Evolutionary conservation across 1,140 invertebrate genomes (phyloP), one percentile per base, ranked within the genome.

Genomic region (Brachystomella parvula): DNA sequence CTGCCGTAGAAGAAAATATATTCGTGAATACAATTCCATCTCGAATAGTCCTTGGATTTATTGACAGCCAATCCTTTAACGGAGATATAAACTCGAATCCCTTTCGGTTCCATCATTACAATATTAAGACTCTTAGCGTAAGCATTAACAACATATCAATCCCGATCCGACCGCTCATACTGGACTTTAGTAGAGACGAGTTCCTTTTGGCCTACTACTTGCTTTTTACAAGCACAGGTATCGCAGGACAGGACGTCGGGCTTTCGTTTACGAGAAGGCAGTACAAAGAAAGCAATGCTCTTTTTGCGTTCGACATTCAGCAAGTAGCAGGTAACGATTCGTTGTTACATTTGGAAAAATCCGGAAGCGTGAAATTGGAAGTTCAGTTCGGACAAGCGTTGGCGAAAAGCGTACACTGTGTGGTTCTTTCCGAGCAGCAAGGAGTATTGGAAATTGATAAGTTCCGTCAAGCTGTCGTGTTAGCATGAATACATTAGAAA

Each of bases 31-130:
- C 77, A 71, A 57, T 79, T 61, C 76, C 77, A 1, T 76, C 77
- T 71, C 62, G 74, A 65, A 74, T 78, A 53, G 75, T 78, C 65
- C 39, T 78, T 24, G 75, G 76, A 28, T 77, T 81, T 71, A 75
- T 78, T n/a, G 58, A 74, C 53, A 77, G 78, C 70, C 62, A 66
- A 64, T 75, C 76, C 3, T 79, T 77, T 63, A 79, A 78, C 65
- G 78, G 78, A 24, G 70, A 70, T 68, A 65, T 64, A 30, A 68
- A 21, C 21, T 56, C 67, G 28, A 79, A 79, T 66, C 77, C 78
- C 0, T 79, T 76, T 65, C 75, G 77, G 70, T 79, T 79, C 71
- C 59, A 76, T 67, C 68, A 77, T 71, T 75, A 70, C 72, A 47
- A 66, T 29, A 65, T 78, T 12, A 74, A 70, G 33, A 75, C 60